Base-by-base conservation (phyloP, 2,797 vertebrate species). In the Carapus acus region DNA sequence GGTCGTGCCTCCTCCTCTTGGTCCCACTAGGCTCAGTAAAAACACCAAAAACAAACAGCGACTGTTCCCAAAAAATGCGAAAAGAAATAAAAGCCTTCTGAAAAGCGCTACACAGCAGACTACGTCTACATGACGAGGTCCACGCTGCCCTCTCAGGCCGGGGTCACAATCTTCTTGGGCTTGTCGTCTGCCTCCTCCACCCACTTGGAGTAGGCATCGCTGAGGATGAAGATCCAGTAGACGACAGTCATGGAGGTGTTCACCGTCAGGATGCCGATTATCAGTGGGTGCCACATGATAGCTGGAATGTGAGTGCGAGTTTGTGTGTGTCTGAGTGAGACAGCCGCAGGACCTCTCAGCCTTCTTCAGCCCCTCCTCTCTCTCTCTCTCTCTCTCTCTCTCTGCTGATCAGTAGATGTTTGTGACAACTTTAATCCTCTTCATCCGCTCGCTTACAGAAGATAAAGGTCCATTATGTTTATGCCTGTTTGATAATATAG, bases 231-330 rank as follows among this genome's bases (percentile, higher is more conserved):
- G 36, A 51, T 45, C 88, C 87, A 89, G 29, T 78, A 87, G 47
- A 85, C 0, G 44, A 85, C 2, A 1, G 83, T 84, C 27, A 88
- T 40, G 29, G 80, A 70, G 1, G 71, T 82, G 76, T 87, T 88
- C 2, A 76, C 62, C 1, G 77, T 60, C 42, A 88, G 3, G 8
- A 85, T 88, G 54, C 23, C 67, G 23, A 87, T 81, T 68, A 87
- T 70, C 42, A 90, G 41, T 21, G 86, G 87, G 58, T 88, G 83
- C 54, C 83, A 16, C 84, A 85, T 86, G 46, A 24, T 65, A n/a
- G n/a, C n/a, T n/a, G n/a, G n/a, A n/a, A n/a, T n/a, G n/a, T 45
- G 49, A 23, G 16, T 24, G 24, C 43, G 27, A 19, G 43, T 55
- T 38, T 42, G 18, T 55, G 43, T 36, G 42, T 22, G 63, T 52